These are phyloP conservation scores for Cyaniris semiargus DNA, from an alignment of 2,888 invertebrate genomes.

Conservation along the genomic window DNA sequence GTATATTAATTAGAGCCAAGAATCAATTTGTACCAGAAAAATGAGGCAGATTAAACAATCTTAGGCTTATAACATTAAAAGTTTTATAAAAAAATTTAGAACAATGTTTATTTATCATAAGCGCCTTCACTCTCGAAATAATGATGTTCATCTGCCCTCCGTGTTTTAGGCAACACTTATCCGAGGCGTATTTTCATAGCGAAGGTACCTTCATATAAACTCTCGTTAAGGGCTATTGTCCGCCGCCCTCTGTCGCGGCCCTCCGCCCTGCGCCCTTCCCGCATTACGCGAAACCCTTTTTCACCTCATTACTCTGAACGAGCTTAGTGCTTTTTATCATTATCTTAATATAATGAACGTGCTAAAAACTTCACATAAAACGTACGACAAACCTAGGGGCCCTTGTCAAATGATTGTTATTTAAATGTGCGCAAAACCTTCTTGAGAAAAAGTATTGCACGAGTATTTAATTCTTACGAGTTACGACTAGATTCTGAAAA, in stretches of 20 bases:
- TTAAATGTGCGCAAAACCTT: neutral
- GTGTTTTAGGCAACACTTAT: conserved; percentile 27
- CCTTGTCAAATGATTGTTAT: conserved; percentile 23
- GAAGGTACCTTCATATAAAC: conserved; percentile 41
- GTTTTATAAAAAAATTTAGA: no score
- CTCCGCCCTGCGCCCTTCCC: conserved; percentile 33
- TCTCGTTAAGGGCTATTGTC: conserved; percentile 46
- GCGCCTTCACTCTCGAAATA: neutral
- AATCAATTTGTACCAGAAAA: no score
- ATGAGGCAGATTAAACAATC: no score
- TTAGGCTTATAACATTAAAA: no score
- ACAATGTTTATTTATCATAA: neutral
- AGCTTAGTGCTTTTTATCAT: conserved; percentile 34
- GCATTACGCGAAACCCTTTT: conserved; percentile 41
- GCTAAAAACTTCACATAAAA: conserved; percentile 30
- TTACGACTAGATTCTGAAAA: neutral
- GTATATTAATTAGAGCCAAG: no score
- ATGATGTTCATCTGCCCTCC: conserved; percentile 4
- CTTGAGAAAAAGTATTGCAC: neutral
- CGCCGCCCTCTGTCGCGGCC: conserved; percentile 36
- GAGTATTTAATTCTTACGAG: neutral
- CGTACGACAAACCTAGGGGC: neutral
- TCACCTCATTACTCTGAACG: conserved; percentile 42
- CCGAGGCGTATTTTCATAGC: conserved; percentile 33
- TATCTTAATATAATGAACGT: conserved; percentile 33